Base-by-base conservation (phyloP, 1,140 invertebrate species). In the Bombus difficillimus region DNA sequence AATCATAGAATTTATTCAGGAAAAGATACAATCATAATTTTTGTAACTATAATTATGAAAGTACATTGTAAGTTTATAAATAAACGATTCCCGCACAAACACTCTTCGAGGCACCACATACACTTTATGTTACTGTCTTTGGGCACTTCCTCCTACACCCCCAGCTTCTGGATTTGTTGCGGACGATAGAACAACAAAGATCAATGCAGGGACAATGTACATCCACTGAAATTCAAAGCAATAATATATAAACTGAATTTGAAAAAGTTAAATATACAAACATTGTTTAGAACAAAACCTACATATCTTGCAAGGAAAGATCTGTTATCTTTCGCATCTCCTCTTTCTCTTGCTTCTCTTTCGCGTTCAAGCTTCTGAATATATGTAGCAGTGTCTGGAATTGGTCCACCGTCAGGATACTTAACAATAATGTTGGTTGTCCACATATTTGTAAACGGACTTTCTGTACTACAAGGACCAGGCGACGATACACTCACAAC, bases 281-380 rank as follows among this genome's bases (percentile, higher is more conserved):
- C 75, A 59, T 9, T 69, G 15, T n/a, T 28, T 68, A 1, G 12
- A 73, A 32, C 18, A 81, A 62, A 66, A 81, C 98, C 97, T 97
- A 99, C 98, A 96, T 99, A 99, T 99, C 99, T 99, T 1, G 98
- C 98, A 91, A 99, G 96, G 94, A 99, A 99, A 74, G 98, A 98
- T 92, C 98, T 96, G 94, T 99, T 99, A 93, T 99, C 98, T 94
- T 98, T 98, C 76, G 97, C 96, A 91, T 99, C 98, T 47, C 98
- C 98, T 88, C 98, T 97, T 93, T 98, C 97, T 90, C 98, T 97
- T 15, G 98, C 98, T 94, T 98, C 97, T 90, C 97, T 97, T 95
- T 99, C 98, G 83, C 97, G 95, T 94, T 99, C 98, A 59, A 99
- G 91, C 93, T 99, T 99, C 92, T 99, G 97, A 90, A 99, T 98